Evolutionary conservation across 2,888 invertebrate genomes (phyloP).

Genomic region (Tiphia femorata): DNA sequence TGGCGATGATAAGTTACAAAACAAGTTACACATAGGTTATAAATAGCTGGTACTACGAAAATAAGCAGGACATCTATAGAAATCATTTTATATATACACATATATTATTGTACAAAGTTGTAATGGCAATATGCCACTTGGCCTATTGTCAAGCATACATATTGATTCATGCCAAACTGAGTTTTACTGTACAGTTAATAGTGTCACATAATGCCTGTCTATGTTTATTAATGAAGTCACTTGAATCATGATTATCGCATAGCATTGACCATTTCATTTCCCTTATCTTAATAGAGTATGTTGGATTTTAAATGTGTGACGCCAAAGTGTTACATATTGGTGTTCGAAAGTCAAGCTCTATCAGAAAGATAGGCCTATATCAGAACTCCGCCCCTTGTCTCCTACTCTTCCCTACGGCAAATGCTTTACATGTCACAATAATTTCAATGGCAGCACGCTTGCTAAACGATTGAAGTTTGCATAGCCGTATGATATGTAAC

Average conservation of each 20-base stretch:
- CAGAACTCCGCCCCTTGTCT: conserved; percentile 66
- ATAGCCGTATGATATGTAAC: conserved; percentile 1
- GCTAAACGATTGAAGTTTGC: conserved; percentile 29
- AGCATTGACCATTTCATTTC: too few relatives aligned
- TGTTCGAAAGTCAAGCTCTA: conserved; percentile 42
- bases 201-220: neutral
- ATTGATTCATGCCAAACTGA: neutral
- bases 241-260: too few relatives aligned
- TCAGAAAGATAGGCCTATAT: conserved; percentile 60
- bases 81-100: neutral
- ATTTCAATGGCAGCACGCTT: conserved; percentile 57
- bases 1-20: neutral
- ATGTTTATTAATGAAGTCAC: too few relatives aligned
- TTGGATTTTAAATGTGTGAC: conserved; percentile 20
- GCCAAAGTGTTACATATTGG: conserved; percentile 42
- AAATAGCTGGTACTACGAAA: neutral
- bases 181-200: neutral
- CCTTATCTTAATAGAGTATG: conserved; percentile 14
- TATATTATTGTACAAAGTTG: conserved; percentile 23
- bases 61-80: neutral
- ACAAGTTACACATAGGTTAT: neutral
- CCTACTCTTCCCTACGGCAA: conserved; percentile 43
- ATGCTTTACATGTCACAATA: conserved; percentile 42
- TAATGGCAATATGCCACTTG: conserved; percentile 55
- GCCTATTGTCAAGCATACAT: conserved; percentile 26